A percentile compares a stretch with the other conserved stretches of the same genome.
Conservation (phyloP, 2,113 vertebrate species). For the Dissostichus mawsoni region DNA sequence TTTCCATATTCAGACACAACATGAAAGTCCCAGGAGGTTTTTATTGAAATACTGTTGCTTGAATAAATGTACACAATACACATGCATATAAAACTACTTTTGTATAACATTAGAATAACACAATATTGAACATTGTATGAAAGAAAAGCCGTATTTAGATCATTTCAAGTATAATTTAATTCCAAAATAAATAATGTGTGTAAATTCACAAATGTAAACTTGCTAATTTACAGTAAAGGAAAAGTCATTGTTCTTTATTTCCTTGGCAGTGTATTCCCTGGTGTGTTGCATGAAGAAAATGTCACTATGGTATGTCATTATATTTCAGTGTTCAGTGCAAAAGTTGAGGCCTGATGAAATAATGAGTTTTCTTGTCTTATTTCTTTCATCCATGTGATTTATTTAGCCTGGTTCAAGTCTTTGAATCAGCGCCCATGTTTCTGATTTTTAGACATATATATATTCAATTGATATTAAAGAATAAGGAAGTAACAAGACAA, state of each 20-base stretch:
- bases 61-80: background rate
- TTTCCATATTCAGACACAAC: background rate
- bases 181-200: slow-evolving; percentile 34
- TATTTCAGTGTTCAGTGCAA: background rate
- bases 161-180: background rate
- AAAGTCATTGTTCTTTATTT: slow-evolving; percentile 13
- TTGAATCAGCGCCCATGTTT: no score
- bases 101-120: background rate
- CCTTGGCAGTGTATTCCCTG: background rate
- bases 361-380: no score
- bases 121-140: background rate
- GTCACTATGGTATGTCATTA: no score
- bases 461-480: no score
- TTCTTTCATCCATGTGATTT: no score
- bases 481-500: background rate
- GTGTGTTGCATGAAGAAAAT: slow-evolving; percentile 2
- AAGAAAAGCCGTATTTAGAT: background rate
- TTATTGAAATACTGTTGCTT: slow-evolving; percentile 41
- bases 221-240: background rate
- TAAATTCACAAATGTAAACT: background rate
- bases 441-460: background rate
- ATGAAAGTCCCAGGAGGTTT: slow-evolving; percentile 4
- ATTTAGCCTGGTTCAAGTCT: no score
- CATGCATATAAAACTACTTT: no score
- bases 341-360: background rate